Evolutionary conservation across 2,888 invertebrate genomes (phyloP).

Genomic region (Acronicta psi): DNA sequence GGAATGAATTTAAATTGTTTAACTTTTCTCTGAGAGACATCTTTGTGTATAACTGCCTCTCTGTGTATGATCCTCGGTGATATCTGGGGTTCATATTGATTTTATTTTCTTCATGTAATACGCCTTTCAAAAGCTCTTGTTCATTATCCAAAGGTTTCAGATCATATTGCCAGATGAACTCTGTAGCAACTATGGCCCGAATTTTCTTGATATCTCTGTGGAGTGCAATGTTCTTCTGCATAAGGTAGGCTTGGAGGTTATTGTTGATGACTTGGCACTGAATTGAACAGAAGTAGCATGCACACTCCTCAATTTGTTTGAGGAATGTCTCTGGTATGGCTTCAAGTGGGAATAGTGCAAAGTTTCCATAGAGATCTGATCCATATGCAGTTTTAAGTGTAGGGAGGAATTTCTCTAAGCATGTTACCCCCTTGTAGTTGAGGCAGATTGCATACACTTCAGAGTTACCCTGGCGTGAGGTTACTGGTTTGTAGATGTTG

Average conservation of each 20-base stretch:
- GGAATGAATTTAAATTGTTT: constrained; percentile 77
- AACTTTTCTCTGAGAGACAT: constrained; percentile 85
- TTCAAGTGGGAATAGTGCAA: constrained; percentile 89
- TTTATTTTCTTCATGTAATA: constrained; percentile 80
- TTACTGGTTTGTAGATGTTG: constrained; percentile 95
- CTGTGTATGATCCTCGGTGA: constrained; percentile 89
- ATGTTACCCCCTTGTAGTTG: constrained; percentile 86
- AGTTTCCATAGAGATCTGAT: constrained; percentile 70
- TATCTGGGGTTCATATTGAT: constrained; percentile 83
- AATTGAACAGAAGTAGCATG: constrained; percentile 90
- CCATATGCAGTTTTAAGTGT: constrained; percentile 83
- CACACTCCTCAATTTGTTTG: constrained; percentile 90
- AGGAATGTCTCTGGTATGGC: constrained; percentile 91
- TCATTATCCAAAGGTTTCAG: constrained; percentile 85
- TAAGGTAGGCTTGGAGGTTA: constrained; percentile 90
- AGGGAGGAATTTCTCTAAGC: constrained; percentile 78
- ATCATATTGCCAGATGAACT: constrained; percentile 89
- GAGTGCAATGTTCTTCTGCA: constrained; percentile 78
- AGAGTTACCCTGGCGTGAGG: constrained; percentile 98
- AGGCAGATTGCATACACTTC: constrained; percentile 96
- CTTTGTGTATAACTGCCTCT: constrained; percentile 84
- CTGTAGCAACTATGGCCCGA: constrained; percentile 84
- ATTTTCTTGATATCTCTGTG: constrained; percentile 83
- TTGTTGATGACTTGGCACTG: constrained; percentile 91
- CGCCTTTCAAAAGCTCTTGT: constrained; percentile 84